A percentile compares a stretch with the other conserved stretches of the same genome.
phyloP scores from a whole-genome alignment of 2,113 vertebrate species.

The Hippolais icterina region DNA sequence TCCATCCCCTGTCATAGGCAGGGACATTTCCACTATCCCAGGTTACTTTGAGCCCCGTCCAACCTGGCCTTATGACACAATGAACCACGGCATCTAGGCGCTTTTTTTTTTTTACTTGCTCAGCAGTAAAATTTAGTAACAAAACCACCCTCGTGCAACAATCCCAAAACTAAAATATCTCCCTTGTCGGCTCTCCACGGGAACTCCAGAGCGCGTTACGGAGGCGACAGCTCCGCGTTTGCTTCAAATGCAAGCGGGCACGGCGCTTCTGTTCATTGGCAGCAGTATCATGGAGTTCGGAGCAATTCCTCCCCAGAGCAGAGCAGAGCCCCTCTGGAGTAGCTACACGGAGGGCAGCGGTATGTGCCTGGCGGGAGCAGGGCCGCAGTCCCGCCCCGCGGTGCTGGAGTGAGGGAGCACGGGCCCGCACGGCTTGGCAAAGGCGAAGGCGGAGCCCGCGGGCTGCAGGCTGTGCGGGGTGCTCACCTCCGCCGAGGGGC shows the following conservation, averaged over 20 bases:
- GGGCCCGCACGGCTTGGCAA: conserved; percentile 81
- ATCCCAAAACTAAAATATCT: not conserved
- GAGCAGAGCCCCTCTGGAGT: not conserved
- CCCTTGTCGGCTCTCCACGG: not conserved
- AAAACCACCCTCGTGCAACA: not conserved
- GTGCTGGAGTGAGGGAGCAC: conserved; percentile 79
- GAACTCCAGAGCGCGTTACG: not conserved
- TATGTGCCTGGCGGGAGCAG: conserved; percentile 81
- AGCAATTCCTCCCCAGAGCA: rapidly evolving
- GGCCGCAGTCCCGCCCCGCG: conserved; percentile 81
- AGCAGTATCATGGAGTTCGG: rapidly evolving
- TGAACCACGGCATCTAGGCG: not conserved
- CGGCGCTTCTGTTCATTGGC: not conserved
- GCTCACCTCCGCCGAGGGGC: conserved; percentile 80
- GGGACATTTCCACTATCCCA: not conserved
- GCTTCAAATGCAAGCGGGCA: not conserved
- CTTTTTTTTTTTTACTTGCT: not conserved
- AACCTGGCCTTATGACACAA: not conserved
- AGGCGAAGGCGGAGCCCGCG: conserved; percentile 77
- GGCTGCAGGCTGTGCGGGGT: conserved; percentile 84
- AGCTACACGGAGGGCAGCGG: conserved; percentile 87
- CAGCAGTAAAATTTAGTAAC: not conserved
- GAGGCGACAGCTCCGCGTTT: not conserved
- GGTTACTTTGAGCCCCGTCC: not conserved
- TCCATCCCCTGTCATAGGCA: not conserved